phyloP scores from a whole-genome alignment of 1,140 invertebrate species.

The Belonocnema kinseyi region DNA sequence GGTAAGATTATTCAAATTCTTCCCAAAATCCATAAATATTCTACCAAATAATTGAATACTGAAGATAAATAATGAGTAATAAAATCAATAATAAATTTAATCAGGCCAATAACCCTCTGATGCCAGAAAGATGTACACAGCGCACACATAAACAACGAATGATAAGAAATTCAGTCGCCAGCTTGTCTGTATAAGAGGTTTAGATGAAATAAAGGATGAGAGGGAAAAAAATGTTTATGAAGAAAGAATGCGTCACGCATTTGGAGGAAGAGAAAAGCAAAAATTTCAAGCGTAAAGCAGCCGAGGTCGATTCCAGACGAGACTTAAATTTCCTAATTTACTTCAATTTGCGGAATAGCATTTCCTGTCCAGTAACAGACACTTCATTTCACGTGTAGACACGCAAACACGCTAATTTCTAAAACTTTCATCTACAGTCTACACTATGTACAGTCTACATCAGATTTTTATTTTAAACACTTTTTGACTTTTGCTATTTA shows the following conservation, averaged over 20 bases:
- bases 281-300: conserved; percentile 50
- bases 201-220: conserved; percentile 16
- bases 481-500: too few relatives aligned
- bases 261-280: conserved; percentile 30
- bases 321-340: conserved; percentile 60
- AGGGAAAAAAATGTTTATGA: neutral
- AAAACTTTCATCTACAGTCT: neutral
- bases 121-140: conserved; percentile 13
- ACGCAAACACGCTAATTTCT: neutral
- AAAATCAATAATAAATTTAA: neutral
- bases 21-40: too few relatives aligned
- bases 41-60: too few relatives aligned
- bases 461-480: too few relatives aligned
- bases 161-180: conserved; percentile 38
- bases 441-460: neutral
- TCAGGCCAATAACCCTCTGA: neutral
- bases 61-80: too few relatives aligned
- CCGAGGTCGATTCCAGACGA: conserved; percentile 55
- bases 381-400: neutral
- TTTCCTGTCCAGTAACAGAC: conserved; percentile 53
- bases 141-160: too few relatives aligned
- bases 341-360: conserved; percentile 69
- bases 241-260: conserved; percentile 26
- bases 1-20: too few relatives aligned
- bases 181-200: conserved; percentile 37